phyloP scores from a whole-genome alignment of 2,888 invertebrate species.

The Tyria jacobaeae region DNA sequence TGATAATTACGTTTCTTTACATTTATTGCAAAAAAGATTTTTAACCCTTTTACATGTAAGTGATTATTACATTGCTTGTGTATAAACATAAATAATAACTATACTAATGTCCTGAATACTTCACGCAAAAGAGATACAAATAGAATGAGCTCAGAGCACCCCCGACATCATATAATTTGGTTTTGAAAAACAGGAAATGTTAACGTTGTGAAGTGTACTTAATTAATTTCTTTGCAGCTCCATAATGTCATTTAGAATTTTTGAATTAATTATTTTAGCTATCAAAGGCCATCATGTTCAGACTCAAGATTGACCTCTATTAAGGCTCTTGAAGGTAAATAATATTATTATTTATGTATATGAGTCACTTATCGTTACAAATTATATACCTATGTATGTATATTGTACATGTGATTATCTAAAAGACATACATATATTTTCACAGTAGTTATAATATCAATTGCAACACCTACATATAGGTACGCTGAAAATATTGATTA shows the following conservation, averaged over 20 bases:
- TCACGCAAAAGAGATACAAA: constrained; percentile 59
- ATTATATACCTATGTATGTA: no score
- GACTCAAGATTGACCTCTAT: constrained; percentile 12
- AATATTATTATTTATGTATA: constrained; percentile 25
- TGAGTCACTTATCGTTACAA: constrained; percentile 34
- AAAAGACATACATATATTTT: not conserved
- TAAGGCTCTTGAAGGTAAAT: constrained; percentile 46
- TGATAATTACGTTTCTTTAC: not conserved
- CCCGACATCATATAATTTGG: constrained; percentile 26
- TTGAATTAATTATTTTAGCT: constrained; percentile 47
- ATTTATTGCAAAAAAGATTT: not conserved
- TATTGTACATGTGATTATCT: constrained; percentile 18
- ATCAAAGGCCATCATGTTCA: constrained; percentile 51
- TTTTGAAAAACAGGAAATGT: constrained; percentile 27
- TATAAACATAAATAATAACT: constrained; percentile 65
- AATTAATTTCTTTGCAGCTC: constrained; percentile 39
- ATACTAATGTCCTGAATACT: constrained; percentile 68
- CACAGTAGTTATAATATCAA: no score
- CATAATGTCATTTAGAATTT: constrained; percentile 27
- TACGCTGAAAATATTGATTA: not conserved
- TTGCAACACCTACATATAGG: not conserved
- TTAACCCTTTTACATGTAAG: not conserved
- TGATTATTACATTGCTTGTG: constrained; percentile 28
- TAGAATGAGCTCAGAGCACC: constrained; percentile 51
- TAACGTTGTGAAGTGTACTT: constrained; percentile 22